These are phyloP conservation scores for Podarcis muralis DNA, from an alignment of 2,113 vertebrate species.

Conservation along the genomic window DNA sequence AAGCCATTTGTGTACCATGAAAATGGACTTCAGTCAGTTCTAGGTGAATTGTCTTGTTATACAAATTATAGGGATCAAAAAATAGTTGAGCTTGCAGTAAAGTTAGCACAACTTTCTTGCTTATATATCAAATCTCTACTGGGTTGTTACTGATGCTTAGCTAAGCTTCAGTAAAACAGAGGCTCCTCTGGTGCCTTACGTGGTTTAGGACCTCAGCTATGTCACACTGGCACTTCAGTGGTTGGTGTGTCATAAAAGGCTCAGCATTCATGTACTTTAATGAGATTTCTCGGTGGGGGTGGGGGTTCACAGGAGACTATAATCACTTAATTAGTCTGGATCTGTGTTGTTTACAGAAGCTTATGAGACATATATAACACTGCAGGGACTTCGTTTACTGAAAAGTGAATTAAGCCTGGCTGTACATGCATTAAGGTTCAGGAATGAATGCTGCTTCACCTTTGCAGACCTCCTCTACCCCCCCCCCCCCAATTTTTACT, in stretches of 20 bases:
- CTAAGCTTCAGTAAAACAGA: conserved; percentile 2
- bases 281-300: no score
- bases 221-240: not conserved
- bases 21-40: not conserved
- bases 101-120: conserved; percentile 34
- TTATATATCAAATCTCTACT: conserved; percentile 15
- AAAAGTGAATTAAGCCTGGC: not conserved
- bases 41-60: conserved; percentile 34
- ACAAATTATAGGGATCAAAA: conserved; percentile 39
- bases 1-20: conserved; percentile 6
- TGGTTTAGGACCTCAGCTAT: not conserved
- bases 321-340: not conserved
- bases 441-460: not conserved
- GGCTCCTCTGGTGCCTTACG: not conserved
- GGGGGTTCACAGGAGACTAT: not conserved
- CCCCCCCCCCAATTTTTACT: not conserved
- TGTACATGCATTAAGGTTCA: conserved; percentile 17
- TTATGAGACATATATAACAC: not conserved
- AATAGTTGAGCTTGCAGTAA: not conserved
- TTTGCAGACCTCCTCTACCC: not conserved
- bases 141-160: conserved; percentile 22
- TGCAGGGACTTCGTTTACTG: not conserved
- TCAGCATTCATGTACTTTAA: conserved; percentile 2
- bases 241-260: not conserved
- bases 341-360: conserved; percentile 1